Evolutionary conservation across 2,888 invertebrate genomes (phyloP).

Genomic region (Cerceris rybyensis): DNA sequence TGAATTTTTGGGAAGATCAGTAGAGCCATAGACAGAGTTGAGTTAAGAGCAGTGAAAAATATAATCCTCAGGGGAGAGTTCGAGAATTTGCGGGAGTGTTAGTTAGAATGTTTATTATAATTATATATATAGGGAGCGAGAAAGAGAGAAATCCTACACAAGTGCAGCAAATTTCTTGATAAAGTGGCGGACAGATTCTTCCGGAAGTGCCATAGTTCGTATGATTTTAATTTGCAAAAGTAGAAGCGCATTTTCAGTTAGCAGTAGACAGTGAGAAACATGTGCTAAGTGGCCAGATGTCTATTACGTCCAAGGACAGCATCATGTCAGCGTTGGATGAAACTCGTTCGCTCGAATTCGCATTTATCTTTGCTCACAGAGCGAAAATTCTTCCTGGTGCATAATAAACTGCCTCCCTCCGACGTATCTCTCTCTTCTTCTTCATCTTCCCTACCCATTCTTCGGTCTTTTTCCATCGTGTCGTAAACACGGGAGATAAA

Average conservation of each 20-base stretch:
- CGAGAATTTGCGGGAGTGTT: no score
- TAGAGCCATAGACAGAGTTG: no score
- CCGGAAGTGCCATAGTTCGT: background rate
- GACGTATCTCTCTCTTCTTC: slow-evolving; percentile 2
- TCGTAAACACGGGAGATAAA: slow-evolving; percentile 73
- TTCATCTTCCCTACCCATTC: slow-evolving; percentile 14
- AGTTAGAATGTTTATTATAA: no score
- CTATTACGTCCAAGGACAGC: slow-evolving; percentile 29
- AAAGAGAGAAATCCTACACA: no score
- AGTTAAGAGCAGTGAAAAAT: no score
- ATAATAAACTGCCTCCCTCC: slow-evolving; percentile 50
- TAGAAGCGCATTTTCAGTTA: slow-evolving; percentile 17
- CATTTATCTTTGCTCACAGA: slow-evolving; percentile 40
- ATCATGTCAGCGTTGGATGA: slow-evolving; percentile 23
- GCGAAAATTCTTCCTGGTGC: slow-evolving; percentile 33
- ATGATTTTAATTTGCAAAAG: background rate
- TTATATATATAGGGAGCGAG: no score
- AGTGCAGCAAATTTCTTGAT: no score
- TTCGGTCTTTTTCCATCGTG: slow-evolving; percentile 41
- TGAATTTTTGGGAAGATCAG: no score
- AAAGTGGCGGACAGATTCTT: background rate
- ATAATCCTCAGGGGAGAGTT: no score
- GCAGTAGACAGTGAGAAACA: slow-evolving; percentile 4
- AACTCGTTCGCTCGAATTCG: slow-evolving; percentile 10
- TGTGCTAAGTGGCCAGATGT: slow-evolving; percentile 28